These are phyloP conservation scores for Pantala flavescens DNA, from an alignment of 1,140 invertebrate species.

Conservation along the genomic window DNA sequence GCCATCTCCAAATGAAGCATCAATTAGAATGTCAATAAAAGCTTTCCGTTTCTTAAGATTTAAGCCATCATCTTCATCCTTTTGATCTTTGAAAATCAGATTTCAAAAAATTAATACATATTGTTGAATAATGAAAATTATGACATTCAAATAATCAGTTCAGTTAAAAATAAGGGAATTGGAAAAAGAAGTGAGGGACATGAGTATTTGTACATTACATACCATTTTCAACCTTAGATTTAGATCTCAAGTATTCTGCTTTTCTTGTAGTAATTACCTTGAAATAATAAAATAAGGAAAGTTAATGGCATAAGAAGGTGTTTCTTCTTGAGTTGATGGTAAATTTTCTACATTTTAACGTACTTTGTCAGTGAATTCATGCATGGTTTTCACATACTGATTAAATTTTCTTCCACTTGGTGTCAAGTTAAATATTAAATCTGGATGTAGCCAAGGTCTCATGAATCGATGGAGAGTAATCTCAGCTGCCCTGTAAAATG, in stretches of 20 bases:
- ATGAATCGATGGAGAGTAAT: conserved; percentile 31
- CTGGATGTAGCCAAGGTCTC: conserved; percentile 29
- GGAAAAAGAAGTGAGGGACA: too few relatives aligned
- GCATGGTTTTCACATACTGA: conserved; percentile 26
- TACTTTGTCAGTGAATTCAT: conserved; percentile 30
- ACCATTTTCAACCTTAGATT: conserved; percentile 16
- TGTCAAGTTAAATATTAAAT: conserved; percentile 26
- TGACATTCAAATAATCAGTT: too few relatives aligned
- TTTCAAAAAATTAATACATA: too few relatives aligned
- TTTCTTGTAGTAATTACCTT: conserved; percentile 39
- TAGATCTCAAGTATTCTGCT: conserved; percentile 30
- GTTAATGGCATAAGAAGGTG: too few relatives aligned
- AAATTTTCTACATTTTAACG: conserved; percentile 20
- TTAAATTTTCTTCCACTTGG: conserved; percentile 25
- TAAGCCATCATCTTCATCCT: background rate
- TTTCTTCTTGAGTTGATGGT: too few relatives aligned
- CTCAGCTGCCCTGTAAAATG: conserved; percentile 30
- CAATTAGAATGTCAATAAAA: conserved; percentile 59
- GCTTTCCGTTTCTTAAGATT: conserved; percentile 45
- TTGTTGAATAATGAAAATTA: too few relatives aligned
- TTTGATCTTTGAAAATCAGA: background rate
- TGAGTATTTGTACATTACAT: background rate
- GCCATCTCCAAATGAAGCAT: conserved; percentile 32
- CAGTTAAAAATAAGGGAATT: too few relatives aligned
- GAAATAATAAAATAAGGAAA: conserved; percentile 21